Evolutionary conservation across 2,888 invertebrate species (phyloP), one percentile per base, ranked within the genome.

Genomic region (Chloromyia formosa): DNA sequence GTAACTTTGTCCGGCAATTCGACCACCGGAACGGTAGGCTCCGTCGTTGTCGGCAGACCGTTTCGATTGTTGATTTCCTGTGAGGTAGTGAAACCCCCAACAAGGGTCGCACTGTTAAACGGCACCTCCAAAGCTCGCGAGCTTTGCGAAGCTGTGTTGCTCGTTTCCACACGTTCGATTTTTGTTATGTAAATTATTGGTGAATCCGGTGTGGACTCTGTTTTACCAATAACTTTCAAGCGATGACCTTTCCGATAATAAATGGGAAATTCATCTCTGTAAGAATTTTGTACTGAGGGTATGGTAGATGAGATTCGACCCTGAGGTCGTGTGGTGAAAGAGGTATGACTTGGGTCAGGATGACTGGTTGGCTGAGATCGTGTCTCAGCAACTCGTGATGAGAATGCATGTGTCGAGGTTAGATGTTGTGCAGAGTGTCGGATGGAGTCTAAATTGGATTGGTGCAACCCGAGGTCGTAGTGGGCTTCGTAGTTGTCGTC

Each of bases 61-160:
- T 27, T 23, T 7, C 18, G 14, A 40, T 22, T 27, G 62, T 62
- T 35, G 16, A 62, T 62, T 14, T 23, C 27, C n/a, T 54, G 53
- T 5, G 68, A 69, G n/a, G 68, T 42, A 1, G 53, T 69, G 54
- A 69, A 69, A 12, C 68, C 68, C 1, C 68, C 68, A 10, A 69
- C 4, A 23, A 69, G 68, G 14, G 54, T 69, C 16, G 20, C 54
- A 69, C 27, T 27, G n/a, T 10, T 20, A 7, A 49, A 49, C 3
- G 49, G 16, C 12, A 49, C 16, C 16, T 49, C 49, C 1, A n/a
- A n/a, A n/a, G 49, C 49, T 49, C 10, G 49, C 16, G 49, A 49
- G 49, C 12, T n/a, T 49, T 12, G 2, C 10, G 12, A 12, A n/a
- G 35, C 40, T 23, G 16, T 40, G 20, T 10, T 14, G 42, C 20